phyloP scores from a whole-genome alignment of 2,113 vertebrate species.

The Cisticola juncidis region DNA sequence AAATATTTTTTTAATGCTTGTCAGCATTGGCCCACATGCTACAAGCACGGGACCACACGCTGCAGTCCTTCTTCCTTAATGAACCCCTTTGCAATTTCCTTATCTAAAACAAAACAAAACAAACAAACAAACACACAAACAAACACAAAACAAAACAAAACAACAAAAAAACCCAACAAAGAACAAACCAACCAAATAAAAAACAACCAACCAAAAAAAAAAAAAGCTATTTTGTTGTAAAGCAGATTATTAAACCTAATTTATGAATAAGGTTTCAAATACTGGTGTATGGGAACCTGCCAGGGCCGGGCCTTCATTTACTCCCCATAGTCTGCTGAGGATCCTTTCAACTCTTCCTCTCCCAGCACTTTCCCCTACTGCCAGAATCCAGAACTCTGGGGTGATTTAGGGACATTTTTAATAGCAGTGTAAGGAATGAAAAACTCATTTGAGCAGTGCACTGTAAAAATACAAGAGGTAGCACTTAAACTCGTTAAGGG shows the following conservation, averaged over 20 bases:
- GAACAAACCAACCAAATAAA: neutral
- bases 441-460: neutral
- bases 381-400: neutral
- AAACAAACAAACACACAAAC: neutral
- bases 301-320: neutral
- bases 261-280: neutral
- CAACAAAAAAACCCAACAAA: too few relatives aligned
- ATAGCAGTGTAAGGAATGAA: neutral
- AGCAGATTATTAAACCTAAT: neutral
- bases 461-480: neutral
- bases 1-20: neutral
- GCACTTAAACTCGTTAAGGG: neutral
- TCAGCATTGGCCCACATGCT: neutral
- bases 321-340: neutral
- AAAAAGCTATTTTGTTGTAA: neutral
- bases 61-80: neutral
- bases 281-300: neutral
- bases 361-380: neutral
- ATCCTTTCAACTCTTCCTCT: neutral
- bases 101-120: neutral
- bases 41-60: rapidly evolving
- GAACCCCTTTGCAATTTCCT: neutral
- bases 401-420: neutral
- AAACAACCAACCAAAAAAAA: neutral
- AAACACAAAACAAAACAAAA: rapidly evolving